Evolutionary conservation across 1,140 invertebrate genomes (phyloP), one percentile per base, ranked within the genome.

Genomic region (Zaprionus taronus): DNA sequence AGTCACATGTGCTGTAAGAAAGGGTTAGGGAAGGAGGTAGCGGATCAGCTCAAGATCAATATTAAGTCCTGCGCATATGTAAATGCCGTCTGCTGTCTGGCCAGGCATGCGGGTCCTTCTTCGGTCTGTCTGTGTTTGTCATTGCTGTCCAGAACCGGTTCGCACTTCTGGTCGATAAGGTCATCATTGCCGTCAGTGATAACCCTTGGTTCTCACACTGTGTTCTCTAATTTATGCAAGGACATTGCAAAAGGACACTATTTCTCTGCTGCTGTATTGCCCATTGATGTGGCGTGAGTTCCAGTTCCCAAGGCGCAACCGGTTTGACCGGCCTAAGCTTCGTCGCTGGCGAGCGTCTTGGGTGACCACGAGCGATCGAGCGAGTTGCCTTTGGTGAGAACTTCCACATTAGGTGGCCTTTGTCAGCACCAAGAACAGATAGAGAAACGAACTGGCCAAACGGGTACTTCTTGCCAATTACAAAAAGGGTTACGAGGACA

Each of bases 241-340:
- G 90, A 91, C 90, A 91, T 81, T 91, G 90, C 90, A 86, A 91
- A 91, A 91, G 90, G 90, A 91, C 90, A 91, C 83, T 84, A 78
- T 81, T 69, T 67, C 71, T 31, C 7, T 7, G 7, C 6, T 31
- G 28, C 7, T 28, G 68, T 34, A 34, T 34, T 11, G 31, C 31
- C 83, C 51, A 76, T 71, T 79, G 75, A 62, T 75, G 80, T 83
- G 83, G 83, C 83, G 82, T 81, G 82, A 84, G 78, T 81, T 66
- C 22, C 66, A 73, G 68, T 72, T 76, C 62, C 62, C 68, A 70
- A 75, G 55, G 36, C 58, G n/a, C 79, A 85, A 92, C 91, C 91
- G 91, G 91, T 92, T 83, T 92, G 91, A 92, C 91, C 91, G 83
- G 91, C 89, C 89, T 73, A 56, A 86, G 17, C 62, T 70, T 79